A percentile compares a stretch with the other conserved stretches of the same genome.
These are phyloP conservation scores for Pyrrhia umbra DNA, from an alignment of 2,888 invertebrate species.

Conservation along the genomic window DNA sequence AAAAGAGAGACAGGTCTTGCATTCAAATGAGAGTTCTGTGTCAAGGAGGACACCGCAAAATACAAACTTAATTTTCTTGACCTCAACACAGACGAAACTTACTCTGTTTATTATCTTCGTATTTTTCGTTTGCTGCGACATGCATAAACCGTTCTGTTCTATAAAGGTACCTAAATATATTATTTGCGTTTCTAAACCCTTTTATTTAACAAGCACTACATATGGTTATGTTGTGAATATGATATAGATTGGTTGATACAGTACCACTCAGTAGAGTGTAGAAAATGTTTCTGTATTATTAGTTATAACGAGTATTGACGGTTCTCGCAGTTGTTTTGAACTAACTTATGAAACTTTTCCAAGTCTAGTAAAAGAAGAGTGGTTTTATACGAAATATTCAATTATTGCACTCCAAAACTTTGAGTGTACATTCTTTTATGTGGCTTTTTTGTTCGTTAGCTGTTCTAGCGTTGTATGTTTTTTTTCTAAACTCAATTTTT, in stretches of 20 bases:
- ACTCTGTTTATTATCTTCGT: constrained; percentile 22
- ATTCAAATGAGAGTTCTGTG: constrained; percentile 73
- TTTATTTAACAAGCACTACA: neutral
- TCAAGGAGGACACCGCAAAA: constrained; percentile 65
- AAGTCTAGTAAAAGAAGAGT: constrained; percentile 49
- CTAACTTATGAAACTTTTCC: constrained; percentile 47
- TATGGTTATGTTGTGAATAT: neutral
- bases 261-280: neutral
- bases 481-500: too few relatives aligned
- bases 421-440: constrained; percentile 19
- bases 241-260: neutral
- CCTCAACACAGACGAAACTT: constrained; percentile 48
- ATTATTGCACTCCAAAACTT: constrained; percentile 53
- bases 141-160: constrained; percentile 6
- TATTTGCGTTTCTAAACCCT: neutral
- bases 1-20: constrained; percentile 69
- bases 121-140: constrained; percentile 14
- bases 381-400: constrained; percentile 51
- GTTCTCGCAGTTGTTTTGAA: constrained; percentile 48
- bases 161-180: neutral
- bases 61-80: constrained; percentile 69
- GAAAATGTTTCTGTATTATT: constrained; percentile 51
- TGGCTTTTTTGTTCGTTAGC: constrained; percentile 10
- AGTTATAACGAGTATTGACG: constrained; percentile 56
- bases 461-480: too few relatives aligned